Percentiles rank a stretch among this genome's conserved stretches.
Conservation (phyloP, 2,113 vertebrate species). For the Speoplatyrhinus poulsoni region DNA sequence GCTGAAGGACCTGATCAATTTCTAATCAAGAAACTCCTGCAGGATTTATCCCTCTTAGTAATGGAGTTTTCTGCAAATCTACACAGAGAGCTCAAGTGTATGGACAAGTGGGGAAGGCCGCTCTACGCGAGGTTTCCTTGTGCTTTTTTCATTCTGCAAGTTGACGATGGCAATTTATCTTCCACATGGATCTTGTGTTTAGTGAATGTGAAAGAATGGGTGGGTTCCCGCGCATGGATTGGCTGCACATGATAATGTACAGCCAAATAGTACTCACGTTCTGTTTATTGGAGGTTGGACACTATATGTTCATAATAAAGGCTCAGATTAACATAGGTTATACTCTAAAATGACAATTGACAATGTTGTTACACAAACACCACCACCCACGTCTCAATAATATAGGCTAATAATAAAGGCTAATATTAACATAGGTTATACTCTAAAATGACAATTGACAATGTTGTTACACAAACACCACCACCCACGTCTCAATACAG, state of each 20-base stretch:
- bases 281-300: constrained; percentile 42
- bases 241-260: not conserved
- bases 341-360: constrained; percentile 1
- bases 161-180: constrained; percentile 30
- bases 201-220: constrained; percentile 46
- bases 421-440: constrained; percentile 21
- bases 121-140: constrained; percentile 13
- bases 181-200: constrained; percentile 27
- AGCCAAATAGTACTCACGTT: constrained; percentile 24
- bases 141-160: constrained; percentile 16
- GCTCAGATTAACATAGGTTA: constrained; percentile 23
- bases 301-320: constrained; percentile 41
- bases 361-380: too few relatives aligned
- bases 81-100: constrained; percentile 19
- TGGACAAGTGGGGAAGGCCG: constrained; percentile 34
- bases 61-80: constrained; percentile 45
- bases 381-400: too few relatives aligned
- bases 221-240: constrained; percentile 29
- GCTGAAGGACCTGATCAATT: constrained; percentile 68
- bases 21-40: constrained; percentile 58
- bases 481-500: too few relatives aligned
- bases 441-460: constrained; percentile 1
- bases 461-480: too few relatives aligned
- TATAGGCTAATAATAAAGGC: too few relatives aligned
- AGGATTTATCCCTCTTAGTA: constrained; percentile 33